Conservation (phyloP, 2,113 vertebrate species). For the Aptenodytes patagonicus region DNA sequence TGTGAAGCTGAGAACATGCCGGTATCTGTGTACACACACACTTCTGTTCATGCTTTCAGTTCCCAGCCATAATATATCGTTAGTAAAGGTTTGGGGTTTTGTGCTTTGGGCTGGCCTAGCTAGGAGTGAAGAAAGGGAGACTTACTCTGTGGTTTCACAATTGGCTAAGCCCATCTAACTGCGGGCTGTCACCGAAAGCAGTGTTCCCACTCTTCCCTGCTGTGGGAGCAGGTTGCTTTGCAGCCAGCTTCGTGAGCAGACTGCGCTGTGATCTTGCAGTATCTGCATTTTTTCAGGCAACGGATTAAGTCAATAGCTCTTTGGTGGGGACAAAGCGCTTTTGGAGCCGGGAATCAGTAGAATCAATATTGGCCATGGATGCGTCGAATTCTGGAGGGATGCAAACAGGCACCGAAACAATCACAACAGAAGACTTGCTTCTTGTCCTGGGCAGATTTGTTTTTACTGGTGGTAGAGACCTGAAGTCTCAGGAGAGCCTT, state of each 20-base stretch:
- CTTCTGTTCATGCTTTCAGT: background rate
- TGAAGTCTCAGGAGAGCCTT: background rate
- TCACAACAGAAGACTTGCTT: background rate
- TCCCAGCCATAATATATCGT: background rate
- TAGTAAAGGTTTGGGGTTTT: slow-evolving; percentile 21
- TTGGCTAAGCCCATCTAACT: background rate
- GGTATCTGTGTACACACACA: background rate
- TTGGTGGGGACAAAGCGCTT: background rate
- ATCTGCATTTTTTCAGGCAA: background rate
- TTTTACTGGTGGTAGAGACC: background rate
- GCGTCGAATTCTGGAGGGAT: background rate
- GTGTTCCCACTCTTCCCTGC: background rate
- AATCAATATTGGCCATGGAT: background rate
- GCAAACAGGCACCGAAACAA: background rate
- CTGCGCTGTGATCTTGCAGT: background rate
- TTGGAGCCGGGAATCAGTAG: background rate
- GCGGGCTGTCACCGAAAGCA: background rate
- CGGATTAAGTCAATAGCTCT: background rate
- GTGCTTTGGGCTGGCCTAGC: background rate
- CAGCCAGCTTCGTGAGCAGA: background rate
- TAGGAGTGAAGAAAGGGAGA: slow-evolving; percentile 25
- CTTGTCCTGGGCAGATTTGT: background rate
- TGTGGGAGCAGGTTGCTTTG: background rate
- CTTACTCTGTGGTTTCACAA: slow-evolving; percentile 20
- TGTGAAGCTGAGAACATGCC: background rate